A percentile compares a stretch with the other conserved stretches of the same genome.
Conservation (phyloP, 2,888 invertebrate species). For the Pinctada fucata region DNA sequence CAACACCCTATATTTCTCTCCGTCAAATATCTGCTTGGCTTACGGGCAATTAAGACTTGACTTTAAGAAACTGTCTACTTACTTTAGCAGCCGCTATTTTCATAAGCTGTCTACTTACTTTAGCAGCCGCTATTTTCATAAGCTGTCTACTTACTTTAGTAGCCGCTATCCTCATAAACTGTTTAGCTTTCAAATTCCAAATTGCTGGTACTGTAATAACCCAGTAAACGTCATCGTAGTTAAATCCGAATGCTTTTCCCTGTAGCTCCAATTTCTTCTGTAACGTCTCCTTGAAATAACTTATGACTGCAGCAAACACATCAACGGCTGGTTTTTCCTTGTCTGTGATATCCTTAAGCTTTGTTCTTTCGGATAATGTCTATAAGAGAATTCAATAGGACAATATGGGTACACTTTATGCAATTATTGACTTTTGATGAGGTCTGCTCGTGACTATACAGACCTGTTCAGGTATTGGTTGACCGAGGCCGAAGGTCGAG, state of each 20-base stretch:
- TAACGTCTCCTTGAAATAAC: constrained; percentile 12
- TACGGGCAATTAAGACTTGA: no score
- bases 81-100: no score
- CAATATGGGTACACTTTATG: no score
- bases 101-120: background rate
- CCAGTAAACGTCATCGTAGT: constrained; percentile 25
- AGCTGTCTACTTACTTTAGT: constrained; percentile 24
- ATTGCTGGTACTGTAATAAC: constrained; percentile 32
- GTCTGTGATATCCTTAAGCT: constrained; percentile 19
- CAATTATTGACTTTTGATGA: no score
- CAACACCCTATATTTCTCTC: no score
- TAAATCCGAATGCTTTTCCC: background rate
- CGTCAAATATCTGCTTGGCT: no score
- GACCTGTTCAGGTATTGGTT: no score
- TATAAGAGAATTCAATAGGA: background rate
- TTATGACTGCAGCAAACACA: constrained; percentile 22
- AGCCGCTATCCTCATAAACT: constrained; percentile 28
- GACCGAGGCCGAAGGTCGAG: no score
- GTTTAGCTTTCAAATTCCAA: constrained; percentile 29
- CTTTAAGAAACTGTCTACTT: no score
- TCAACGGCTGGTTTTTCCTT: constrained; percentile 24
- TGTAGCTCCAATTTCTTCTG: background rate
- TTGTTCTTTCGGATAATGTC: constrained; percentile 7
- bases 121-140: constrained; percentile 21
- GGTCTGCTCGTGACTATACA: no score